Conservation (phyloP, 2,888 invertebrate genomes). For the Ditylenchus weischeri region DNA sequence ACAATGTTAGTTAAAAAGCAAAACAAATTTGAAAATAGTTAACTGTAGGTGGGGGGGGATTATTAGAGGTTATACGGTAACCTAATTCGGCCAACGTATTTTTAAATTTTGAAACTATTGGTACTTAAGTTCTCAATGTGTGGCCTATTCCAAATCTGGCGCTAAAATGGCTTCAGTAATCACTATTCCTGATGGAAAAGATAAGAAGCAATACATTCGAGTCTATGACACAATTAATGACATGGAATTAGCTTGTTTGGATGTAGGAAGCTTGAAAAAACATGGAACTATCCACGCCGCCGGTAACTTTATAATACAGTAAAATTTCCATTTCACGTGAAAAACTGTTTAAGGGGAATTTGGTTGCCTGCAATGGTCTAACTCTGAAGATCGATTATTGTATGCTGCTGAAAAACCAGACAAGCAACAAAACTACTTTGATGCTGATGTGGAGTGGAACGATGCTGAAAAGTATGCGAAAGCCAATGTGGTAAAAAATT, state of each 20-base stretch:
- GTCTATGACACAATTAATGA: constrained; percentile 17
- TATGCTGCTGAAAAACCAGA: constrained; percentile 50
- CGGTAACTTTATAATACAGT: constrained; percentile 15
- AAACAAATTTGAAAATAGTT: too few relatives aligned
- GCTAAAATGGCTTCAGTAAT: constrained; percentile 43
- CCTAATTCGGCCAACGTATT: too few relatives aligned
- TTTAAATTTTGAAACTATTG: too few relatives aligned
- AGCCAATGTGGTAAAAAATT: constrained; percentile 12
- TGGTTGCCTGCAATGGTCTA: constrained; percentile 47
- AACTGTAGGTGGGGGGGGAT: too few relatives aligned
- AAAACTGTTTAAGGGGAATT: constrained; percentile 38
- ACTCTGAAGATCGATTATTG: constrained; percentile 51
- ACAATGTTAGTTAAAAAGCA: too few relatives aligned
- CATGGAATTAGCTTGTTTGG: constrained; percentile 34
- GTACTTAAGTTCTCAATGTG: constrained; percentile 12
- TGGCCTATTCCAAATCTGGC: constrained; percentile 38
- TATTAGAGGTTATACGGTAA: too few relatives aligned
- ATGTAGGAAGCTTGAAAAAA: constrained; percentile 46
- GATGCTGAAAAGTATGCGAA: constrained; percentile 48
- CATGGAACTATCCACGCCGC: constrained; percentile 44
- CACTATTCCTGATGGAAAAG: constrained; percentile 45
- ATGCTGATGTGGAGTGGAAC: constrained; percentile 53
- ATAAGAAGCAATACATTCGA: constrained; percentile 31
- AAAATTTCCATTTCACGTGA: constrained; percentile 3
- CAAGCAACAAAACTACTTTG: constrained; percentile 50